Evolutionary conservation across 35 echinoderm and acorn worm species (phyloP), one percentile per base, ranked within the genome.

Genomic region (Nesometra sesokonis): DNA sequence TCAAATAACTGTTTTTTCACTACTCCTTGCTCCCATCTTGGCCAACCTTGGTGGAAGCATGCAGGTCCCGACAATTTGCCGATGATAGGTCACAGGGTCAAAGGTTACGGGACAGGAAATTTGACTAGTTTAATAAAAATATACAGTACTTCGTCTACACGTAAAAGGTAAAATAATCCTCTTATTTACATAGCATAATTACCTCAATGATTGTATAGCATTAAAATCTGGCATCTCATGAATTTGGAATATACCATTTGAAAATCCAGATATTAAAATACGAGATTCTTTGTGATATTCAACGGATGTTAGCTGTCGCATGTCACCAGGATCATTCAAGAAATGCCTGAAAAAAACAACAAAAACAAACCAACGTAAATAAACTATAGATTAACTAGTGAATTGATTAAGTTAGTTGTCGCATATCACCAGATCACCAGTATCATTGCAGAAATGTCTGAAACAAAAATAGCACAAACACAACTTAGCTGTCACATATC

Each of bases 141-240:
- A 67, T 67, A n/a, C 52, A 67, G 52, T 15, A n/a, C 13, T 67
- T n/a, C 13, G 13, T 67, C 52, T 67, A 13, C 52, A 67, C 13
- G 13, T 29, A 33, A 78, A 29, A 78, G 23, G 23, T 8, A 78
- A 29, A 78, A 33, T 21, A 67, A 37, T 32, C 36, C 30, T 19
- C 8, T 76, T 34, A 77, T 77, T 40, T 57, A 0, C 23, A 11
- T 11, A 27, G 17, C 11, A 31, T 29, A 29, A 23, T 40, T 92
- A 99, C 96, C 93, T 99, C 9, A 94, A 88, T 19, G 95, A 91
- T 52, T 99, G 96, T 23, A 99, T 94, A 0, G 88, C 85, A 38
- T 94, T 94, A 46, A 90, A 99, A 30, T 99, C 92, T 77, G 96
- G 96, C 85, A 99, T 87, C 52, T 99, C 96, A 76, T 99, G 93